Evolutionary conservation across 1,140 invertebrate species (phyloP), one percentile per base, ranked within the genome.

Genomic region (Camponotus floridanus): DNA sequence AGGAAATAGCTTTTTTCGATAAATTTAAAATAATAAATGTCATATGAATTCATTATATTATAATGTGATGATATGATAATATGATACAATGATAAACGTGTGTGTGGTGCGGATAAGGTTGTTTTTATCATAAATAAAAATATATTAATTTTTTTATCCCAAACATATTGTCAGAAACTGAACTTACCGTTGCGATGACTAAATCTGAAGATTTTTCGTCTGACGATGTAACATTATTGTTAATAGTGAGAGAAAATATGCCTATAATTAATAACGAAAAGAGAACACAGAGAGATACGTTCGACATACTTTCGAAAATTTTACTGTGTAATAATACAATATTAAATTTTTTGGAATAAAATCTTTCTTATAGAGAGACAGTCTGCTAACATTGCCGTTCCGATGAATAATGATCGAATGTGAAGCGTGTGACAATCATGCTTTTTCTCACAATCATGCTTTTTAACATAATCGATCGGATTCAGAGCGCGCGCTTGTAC

Each of bases 161-260:
- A 67, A 9, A 55, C 5, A 31, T 18, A 33, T 80, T 55, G 0
- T 33, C 0, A 31, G n/a, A 3, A 64, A n/a, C 39, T 65, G 4
- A 8, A 70, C 81, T 45, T 80, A 88, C 88, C 88, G 65, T 88
- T 45, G 31, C 15, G 2, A 9, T 18, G 3, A 89, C 26, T 39
- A 89, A 26, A 26, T 26, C 26, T 26, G 26, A 26, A 26, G 26
- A 26, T 26, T 26, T 26, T 26, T 26, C 26, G 26, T 26, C 26
- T 26, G 26, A 26, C 26, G 26, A 26, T 26, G 26, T 26, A 26
- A 26, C 26, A 26, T 26, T 26, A 26, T 26, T 26, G 1, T 26
- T 26, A 79, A 68, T 15, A 26, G n/a, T 11, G 5, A 0, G 5
- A 55, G 45, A 6, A 79, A 9, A 68, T 21, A 79, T 57, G 11